Evolutionary conservation across 2,888 invertebrate species (phyloP).

Genomic region (Carterocephalus palaemon): DNA sequence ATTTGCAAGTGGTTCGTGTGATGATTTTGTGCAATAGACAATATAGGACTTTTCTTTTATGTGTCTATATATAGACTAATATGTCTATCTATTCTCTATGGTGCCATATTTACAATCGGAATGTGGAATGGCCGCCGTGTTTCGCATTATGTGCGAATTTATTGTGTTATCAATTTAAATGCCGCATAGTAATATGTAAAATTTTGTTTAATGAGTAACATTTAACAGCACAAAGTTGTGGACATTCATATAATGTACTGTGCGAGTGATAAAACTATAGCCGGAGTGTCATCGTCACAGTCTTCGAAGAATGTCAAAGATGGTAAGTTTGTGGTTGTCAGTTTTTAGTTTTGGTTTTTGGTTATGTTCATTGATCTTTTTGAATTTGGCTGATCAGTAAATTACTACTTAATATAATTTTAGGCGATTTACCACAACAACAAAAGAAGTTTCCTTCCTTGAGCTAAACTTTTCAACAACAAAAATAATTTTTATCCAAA

Average conservation of each 20-base stretch:
- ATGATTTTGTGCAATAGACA: constrained; percentile 10
- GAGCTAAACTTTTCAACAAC: constrained; percentile 8
- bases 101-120: constrained; percentile 75
- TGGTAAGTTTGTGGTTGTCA: constrained; percentile 79
- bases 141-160: constrained; percentile 62
- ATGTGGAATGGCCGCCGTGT: constrained; percentile 76
- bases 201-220: constrained; percentile 80
- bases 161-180: constrained; percentile 56
- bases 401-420: too few species aligned
- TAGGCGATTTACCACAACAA: too few species aligned
- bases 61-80: constrained; percentile 16
- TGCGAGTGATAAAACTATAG: constrained; percentile 86
- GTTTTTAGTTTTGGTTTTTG: constrained; percentile 28
- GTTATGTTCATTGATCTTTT: constrained; percentile 21
- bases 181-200: constrained; percentile 63
- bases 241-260: constrained; percentile 81
- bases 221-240: constrained; percentile 51
- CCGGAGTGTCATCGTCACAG: constrained; percentile 85
- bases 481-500: background rate
- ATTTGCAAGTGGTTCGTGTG: too few species aligned
- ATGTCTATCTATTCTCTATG: constrained; percentile 48
- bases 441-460: constrained; percentile 5
- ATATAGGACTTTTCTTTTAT: constrained; percentile 3
- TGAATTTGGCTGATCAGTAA: too few species aligned
- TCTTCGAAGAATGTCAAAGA: constrained; percentile 85